Base-by-base conservation (phyloP, 92 coral and sea anemone species). In the Actinernus sp. region DNA sequence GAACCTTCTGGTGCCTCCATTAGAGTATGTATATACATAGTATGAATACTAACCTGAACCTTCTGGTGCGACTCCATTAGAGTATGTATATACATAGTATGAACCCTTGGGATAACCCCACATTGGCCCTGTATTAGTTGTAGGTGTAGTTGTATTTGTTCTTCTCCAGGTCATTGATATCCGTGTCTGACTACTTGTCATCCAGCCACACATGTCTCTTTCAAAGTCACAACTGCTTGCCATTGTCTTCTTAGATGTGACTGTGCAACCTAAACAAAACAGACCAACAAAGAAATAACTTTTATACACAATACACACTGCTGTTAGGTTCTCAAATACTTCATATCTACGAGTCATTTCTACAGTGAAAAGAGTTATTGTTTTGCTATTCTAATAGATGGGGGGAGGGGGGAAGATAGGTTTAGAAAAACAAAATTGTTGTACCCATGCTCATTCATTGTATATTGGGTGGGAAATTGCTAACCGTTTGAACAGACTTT, bases 61-160 rank as follows among this genome's bases (percentile, higher is more conserved):
- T 12, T 43, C 29, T 7, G 87, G 65, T 6, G 26, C 40, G 19
- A 77, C 84, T 18, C 46, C 36, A 33, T 64, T 43, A 12, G 93
- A 84, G 28, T 63, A 45, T 4, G 93, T 83, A 49, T 85, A 93
- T 1, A 79, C 76, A 59, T 85, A 88, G 57, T 51, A 82, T 0
- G 95, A 85, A 1, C 92, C 93, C 34, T 62, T 68, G 18, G 98
- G 98, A 25, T 79, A 75, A 2, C 95, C 95, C 98, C 93, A 93
- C 56, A 61, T 30, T 13, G 95, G 95, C 32, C 92, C 89, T 38
- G 83, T 80, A 26, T 67, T 61, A 2, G 55, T 2, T 2, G 39
- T 58, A 0, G 85, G 76, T 18, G 89, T 81, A 0, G 84, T 21
- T 29, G 78, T 57, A 20, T 82, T 85, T 26, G 87, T 79, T 47